Percentiles rank a stretch among this genome's conserved stretches.
phyloP scores from a whole-genome alignment of 2,113 vertebrate genomes.

The Podarcis cretensis region DNA sequence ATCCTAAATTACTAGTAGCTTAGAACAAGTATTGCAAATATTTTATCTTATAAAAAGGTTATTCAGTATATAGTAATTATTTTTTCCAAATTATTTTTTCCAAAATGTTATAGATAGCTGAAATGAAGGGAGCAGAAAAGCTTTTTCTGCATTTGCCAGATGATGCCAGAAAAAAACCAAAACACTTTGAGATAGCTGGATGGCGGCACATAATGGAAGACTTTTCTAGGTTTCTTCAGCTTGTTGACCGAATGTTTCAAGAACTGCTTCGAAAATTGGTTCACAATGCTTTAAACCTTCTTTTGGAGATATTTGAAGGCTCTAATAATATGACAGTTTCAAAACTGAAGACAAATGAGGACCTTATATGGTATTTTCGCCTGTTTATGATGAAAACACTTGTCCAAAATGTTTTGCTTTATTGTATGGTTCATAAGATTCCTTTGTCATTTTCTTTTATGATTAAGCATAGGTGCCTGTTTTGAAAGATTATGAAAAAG shows the following conservation, averaged over 20 bases:
- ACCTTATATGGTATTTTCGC: constrained; percentile 50
- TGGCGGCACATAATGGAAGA: constrained; percentile 54
- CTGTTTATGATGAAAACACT: background rate
- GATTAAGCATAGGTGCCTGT: background rate
- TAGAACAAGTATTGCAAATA: background rate
- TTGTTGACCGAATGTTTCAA: constrained; percentile 74
- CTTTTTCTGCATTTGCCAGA: constrained; percentile 52
- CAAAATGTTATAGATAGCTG: constrained; percentile 64
- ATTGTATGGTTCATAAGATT: background rate
- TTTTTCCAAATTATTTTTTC: constrained; percentile 22
- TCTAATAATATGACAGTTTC: constrained; percentile 46
- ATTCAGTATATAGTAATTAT: background rate
- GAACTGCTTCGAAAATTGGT: constrained; percentile 68
- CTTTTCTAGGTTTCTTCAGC: constrained; percentile 60
- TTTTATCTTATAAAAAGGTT: background rate
- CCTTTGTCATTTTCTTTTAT: background rate
- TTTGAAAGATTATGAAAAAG: background rate
- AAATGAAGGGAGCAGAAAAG: constrained; percentile 56
- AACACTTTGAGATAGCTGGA: constrained; percentile 56
- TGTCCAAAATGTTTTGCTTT: background rate
- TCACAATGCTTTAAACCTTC: constrained; percentile 47
- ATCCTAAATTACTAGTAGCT: background rate
- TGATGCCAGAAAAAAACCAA: constrained; percentile 19
- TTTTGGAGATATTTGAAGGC: constrained; percentile 55
- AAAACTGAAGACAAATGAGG: constrained; percentile 56